Percentiles rank a stretch among this genome's conserved stretches.
phyloP scores from a whole-genome alignment of 2,797 vertebrate species.

The Schizopygopsis malacanthus region DNA sequence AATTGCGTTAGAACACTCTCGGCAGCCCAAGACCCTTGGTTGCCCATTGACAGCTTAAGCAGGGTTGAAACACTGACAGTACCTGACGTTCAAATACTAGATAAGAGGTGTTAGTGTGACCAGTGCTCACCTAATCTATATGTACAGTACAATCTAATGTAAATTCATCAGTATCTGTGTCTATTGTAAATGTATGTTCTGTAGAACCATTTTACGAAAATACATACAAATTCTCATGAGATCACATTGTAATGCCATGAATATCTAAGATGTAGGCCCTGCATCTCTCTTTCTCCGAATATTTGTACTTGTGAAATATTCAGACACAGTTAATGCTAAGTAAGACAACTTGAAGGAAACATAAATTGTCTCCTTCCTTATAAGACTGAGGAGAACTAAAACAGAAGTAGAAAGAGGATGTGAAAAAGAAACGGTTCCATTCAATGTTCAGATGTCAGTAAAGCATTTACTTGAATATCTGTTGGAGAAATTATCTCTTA shows the following conservation, averaged over 20 bases:
- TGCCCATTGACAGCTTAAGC: no score
- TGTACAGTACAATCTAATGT: no score
- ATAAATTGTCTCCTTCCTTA: background rate
- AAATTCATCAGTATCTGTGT: no score
- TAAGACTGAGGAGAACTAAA: background rate
- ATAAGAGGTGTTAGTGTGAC: no score
- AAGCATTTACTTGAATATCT: background rate
- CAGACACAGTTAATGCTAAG: background rate
- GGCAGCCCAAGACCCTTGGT: no score
- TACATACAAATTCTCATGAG: no score
- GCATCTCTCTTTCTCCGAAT: background rate
- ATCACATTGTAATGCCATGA: background rate
- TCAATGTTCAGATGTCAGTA: background rate
- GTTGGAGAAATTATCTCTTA: background rate
- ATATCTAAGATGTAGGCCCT: background rate
- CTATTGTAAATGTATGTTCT: no score
- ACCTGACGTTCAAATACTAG: no score
- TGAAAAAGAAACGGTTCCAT: background rate
- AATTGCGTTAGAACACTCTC: no score
- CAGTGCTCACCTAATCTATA: no score
- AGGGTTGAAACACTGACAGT: no score
- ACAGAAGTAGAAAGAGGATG: background rate
- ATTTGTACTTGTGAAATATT: background rate
- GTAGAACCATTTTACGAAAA: no score
- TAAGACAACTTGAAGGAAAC: background rate